phyloP scores from a whole-genome alignment of 2,888 invertebrate species.

The Mesorhabditis belari region DNA sequence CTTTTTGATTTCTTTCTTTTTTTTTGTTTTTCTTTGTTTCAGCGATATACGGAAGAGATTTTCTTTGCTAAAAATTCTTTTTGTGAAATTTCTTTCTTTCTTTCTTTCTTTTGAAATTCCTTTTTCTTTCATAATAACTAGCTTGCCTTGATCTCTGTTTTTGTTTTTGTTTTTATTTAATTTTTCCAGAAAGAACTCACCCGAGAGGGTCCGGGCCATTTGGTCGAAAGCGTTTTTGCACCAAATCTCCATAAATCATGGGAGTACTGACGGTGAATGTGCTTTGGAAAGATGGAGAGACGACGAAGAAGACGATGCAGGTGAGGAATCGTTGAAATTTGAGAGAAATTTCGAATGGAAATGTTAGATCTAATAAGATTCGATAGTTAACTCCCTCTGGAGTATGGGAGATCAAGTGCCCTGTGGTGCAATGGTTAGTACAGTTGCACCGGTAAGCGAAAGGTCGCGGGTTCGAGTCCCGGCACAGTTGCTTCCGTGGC shows the following conservation, averaged over 20 bases:
- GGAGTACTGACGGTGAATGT: slow-evolving; percentile 60
- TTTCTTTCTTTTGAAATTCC: slow-evolving; percentile 1
- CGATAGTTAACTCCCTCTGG: no score
- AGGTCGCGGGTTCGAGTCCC: no score
- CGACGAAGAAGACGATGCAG: slow-evolving; percentile 80
- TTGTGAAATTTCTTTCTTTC: slow-evolving; percentile 1
- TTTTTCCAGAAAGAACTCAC: no score
- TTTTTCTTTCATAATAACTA: not conserved
- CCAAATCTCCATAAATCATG: slow-evolving; percentile 21
- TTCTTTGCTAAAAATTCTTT: slow-evolving; percentile 4
- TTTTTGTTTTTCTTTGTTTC: slow-evolving; percentile 6
- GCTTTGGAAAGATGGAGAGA: slow-evolving; percentile 54
- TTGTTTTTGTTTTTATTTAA: not conserved
- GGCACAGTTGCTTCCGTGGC: no score
- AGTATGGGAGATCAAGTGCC: no score
- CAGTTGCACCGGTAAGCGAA: no score
- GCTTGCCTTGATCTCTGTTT: slow-evolving; percentile 1
- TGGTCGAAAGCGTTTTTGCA: not conserved
- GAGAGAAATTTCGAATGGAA: not conserved
- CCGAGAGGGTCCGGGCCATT: not conserved
- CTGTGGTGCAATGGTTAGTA: no score
- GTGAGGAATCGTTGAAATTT: not conserved
- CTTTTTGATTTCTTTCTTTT: slow-evolving; percentile 7
- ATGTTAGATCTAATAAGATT: not conserved
- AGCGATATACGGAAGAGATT: not conserved